Base-by-base conservation (phyloP, 92 coral and sea anemone species). In the Umimayanthus kanabou region DNA sequence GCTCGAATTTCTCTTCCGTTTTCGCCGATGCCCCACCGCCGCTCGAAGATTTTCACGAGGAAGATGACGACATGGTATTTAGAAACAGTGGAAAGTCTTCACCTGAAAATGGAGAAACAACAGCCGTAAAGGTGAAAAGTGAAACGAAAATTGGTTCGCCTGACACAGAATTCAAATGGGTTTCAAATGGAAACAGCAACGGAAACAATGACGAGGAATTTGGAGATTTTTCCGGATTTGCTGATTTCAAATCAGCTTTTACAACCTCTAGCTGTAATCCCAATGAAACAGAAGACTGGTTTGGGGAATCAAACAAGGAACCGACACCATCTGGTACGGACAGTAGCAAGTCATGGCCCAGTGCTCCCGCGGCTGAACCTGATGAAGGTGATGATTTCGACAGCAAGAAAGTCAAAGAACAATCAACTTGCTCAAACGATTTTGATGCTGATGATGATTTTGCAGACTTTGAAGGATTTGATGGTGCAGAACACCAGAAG, bases 11-110 rank as follows among this genome's bases (percentile, higher is more conserved):
- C 90, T 94, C 98, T 67, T 89, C 98, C 33, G 96, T 97, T 66
- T 94, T 95, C 65, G 99, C 99, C 57, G 99, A 95, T 80, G 96
- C 94, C 18, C 99, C 99, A 8, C 99, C 99, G n/a, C 99, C 99
- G 10, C 72, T 97, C 20, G 99, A 97, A 49, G 99, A 97, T 73
- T 92, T 92, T 42, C 85, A 71, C 70, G 90, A 86, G 11, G 99
- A 95, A 80, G 98, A 97, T 55, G 97, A 94, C 73, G 96, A 93
- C 25, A 94, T 95, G 83, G 99, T 95, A 26, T 96, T 96, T 77
- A 80, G 87, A 79, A 84, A 88, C 71, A 92, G 86, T 42, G 89
- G 29, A n/a, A 94, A 94, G 85, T 85, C 87, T 49, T 85, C 92
- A 23, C 85, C 90, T 1, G 77, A 85, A 53, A 87, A 79, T 55